Percentiles rank a stretch among this genome's conserved stretches.
These are phyloP conservation scores for Rhinolophus ferrumequinum DNA, from an alignment of 2,113 vertebrate species.

Conservation along the genomic window DNA sequence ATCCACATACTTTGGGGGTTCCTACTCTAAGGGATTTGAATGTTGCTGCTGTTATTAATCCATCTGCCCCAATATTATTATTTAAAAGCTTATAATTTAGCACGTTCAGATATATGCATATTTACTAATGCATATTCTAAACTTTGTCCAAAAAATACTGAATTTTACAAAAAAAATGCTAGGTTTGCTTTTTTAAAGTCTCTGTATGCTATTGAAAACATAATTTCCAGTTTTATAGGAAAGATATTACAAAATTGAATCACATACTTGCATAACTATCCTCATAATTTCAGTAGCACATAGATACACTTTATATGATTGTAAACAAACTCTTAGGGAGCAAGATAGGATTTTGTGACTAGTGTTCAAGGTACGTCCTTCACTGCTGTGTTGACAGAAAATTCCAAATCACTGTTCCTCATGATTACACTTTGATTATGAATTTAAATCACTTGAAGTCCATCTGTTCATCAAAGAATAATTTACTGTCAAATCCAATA, in stretches of 20 bases:
- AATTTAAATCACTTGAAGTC: conserved; percentile 74
- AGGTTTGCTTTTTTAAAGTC: neutral
- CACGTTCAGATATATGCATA: neutral
- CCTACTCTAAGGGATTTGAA: neutral
- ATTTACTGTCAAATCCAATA: conserved; percentile 73
- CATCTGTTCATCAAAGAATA: conserved; percentile 75
- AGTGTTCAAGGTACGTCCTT: conserved; percentile 17
- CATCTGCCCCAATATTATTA: neutral
- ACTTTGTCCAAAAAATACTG: neutral
- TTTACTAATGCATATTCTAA: neutral
- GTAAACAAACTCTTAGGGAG: neutral
- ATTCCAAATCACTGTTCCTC: conserved; percentile 59
- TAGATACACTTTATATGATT: neutral
- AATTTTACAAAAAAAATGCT: neutral
- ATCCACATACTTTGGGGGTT: neutral
- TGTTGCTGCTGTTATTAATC: neutral
- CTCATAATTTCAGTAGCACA: neutral
- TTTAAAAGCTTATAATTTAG: neutral
- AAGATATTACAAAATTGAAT: neutral
- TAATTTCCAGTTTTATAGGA: neutral
- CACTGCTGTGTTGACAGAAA: conserved; percentile 38
- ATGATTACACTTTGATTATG: conserved; percentile 64
- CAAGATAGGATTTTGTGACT: neutral
- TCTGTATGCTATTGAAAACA: neutral
- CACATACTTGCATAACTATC: neutral